Percentiles rank a stretch among this genome's conserved stretches.
Evolutionary conservation across 2,797 vertebrate genomes (phyloP).

Genomic region (Cossypha niveicapilla): DNA sequence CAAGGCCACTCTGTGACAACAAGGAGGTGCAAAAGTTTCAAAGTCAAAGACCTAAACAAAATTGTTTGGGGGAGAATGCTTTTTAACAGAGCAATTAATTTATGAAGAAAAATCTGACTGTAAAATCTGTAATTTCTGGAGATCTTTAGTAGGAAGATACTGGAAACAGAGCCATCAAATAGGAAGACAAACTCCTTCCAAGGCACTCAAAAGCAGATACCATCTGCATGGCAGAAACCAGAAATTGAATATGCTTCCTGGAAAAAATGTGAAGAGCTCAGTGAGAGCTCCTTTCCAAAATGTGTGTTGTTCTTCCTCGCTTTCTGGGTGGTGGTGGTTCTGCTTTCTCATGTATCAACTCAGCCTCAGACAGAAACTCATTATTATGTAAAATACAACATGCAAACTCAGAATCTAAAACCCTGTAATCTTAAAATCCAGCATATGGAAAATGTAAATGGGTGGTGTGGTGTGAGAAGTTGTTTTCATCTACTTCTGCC

Average conservation of each 20-base stretch:
- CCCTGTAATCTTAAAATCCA: constrained; percentile 75
- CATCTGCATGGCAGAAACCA: not conserved
- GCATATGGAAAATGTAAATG: constrained; percentile 62
- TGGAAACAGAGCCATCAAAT: not conserved
- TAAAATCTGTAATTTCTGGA: not conserved
- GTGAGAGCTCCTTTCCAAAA: constrained; percentile 23
- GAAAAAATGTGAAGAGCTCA: not conserved
- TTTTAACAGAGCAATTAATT: not conserved
- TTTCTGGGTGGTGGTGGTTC: constrained; percentile 52
- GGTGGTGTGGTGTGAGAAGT: constrained; percentile 13
- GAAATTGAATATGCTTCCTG: not conserved
- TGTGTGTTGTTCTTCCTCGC: not conserved
- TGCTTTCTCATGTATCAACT: constrained; percentile 58
- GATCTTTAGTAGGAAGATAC: not conserved
- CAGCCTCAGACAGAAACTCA: constrained; percentile 53
- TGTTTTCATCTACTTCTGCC: constrained; percentile 59
- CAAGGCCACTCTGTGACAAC: not conserved
- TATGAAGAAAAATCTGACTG: not conserved
- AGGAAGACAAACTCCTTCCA: not conserved
- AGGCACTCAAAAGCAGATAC: not conserved
- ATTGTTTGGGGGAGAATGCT: not conserved
- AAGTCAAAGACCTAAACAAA: not conserved
- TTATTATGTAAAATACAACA: constrained; percentile 75
- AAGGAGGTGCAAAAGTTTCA: not conserved
- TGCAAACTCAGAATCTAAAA: constrained; percentile 67